Conservation (phyloP, 2,888 invertebrate species). For the Arctia plantaginis region DNA sequence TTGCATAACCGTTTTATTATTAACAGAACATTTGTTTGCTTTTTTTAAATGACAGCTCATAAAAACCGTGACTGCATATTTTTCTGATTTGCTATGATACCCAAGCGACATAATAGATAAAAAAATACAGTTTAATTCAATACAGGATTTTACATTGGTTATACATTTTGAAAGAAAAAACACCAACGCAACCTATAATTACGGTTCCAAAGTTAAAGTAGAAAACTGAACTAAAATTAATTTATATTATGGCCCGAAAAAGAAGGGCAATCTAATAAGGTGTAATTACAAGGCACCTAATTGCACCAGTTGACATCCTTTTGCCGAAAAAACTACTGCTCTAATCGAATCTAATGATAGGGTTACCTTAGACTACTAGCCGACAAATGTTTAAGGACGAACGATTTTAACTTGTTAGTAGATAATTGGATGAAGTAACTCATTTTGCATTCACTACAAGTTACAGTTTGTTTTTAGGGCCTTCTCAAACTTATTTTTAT, state of each 20-base stretch:
- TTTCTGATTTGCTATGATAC: conserved; percentile 24
- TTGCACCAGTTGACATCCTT: conserved; percentile 79
- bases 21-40: conserved; percentile 46
- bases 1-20: conserved; percentile 71
- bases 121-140: conserved; percentile 32
- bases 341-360: conserved; percentile 77
- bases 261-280: conserved; percentile 73
- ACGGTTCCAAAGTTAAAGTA: conserved; percentile 63
- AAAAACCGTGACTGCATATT: conserved; percentile 34
- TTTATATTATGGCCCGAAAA: conserved; percentile 67
- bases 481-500: not conserved
- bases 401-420: conserved; percentile 14
- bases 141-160: conserved; percentile 30
- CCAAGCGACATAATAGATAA: conserved; percentile 4
- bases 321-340: conserved; percentile 64
- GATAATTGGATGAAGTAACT: conserved; percentile 1
- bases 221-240: conserved; percentile 67
- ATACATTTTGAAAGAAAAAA: conserved; percentile 38
- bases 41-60: conserved; percentile 34
- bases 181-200: conserved; percentile 55
- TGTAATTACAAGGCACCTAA: conserved; percentile 76
- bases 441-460: conserved; percentile 1
- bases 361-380: conserved; percentile 54
- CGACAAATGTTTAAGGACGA: conserved; percentile 30
- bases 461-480: not conserved